Evolutionary conservation across 2,797 vertebrate genomes (phyloP).

Genomic region (Rallus crepitans): DNA sequence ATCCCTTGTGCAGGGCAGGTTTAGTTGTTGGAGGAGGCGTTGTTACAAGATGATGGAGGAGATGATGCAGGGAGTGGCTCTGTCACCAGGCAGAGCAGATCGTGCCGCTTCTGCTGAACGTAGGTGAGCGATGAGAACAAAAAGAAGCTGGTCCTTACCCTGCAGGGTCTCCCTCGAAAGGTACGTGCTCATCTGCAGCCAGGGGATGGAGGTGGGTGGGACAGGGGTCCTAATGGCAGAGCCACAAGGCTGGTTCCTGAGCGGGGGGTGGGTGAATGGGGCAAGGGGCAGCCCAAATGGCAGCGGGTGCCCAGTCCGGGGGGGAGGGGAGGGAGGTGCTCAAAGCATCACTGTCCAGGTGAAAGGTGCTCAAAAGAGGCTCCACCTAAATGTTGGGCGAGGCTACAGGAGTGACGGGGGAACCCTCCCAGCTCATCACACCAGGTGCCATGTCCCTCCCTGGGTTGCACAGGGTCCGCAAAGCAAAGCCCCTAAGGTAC

Average conservation of each 20-base stretch:
- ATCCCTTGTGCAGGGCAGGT: background rate
- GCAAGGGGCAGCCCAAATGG: background rate
- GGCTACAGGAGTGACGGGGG: rapidly evolving
- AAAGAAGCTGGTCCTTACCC: conserved; percentile 45
- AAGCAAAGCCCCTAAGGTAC: conserved; percentile 78
- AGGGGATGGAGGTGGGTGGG: background rate
- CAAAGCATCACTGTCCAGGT: rapidly evolving
- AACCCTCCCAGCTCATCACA: background rate
- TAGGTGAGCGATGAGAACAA: conserved; percentile 4
- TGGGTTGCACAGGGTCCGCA: rapidly evolving
- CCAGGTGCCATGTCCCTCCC: background rate
- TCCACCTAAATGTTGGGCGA: background rate
- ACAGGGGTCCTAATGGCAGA: rapidly evolving
- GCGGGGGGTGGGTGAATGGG: background rate
- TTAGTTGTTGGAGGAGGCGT: background rate
- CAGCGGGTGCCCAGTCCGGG: background rate
- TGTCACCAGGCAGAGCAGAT: background rate
- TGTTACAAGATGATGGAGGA: background rate
- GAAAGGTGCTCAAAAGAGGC: rapidly evolving
- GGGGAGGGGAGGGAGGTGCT: background rate
- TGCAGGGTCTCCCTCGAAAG: conserved; percentile 19
- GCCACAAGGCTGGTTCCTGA: background rate
- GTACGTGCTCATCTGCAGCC: background rate
- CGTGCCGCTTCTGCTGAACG: background rate
- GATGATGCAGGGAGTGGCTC: background rate